phyloP scores from a whole-genome alignment of 2,797 vertebrate species.

The Anguilla pacifica region DNA sequence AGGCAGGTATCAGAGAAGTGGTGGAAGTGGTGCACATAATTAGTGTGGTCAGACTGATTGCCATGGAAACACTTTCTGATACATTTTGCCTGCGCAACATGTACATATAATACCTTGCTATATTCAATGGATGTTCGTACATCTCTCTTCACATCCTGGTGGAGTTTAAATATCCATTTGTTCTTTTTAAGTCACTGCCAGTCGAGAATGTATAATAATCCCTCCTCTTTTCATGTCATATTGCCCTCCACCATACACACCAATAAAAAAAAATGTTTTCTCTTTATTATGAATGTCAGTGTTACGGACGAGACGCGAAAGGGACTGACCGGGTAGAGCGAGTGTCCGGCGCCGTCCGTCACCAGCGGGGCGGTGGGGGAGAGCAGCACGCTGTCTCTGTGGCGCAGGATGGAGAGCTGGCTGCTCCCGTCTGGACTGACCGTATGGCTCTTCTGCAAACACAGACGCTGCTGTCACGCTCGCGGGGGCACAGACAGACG shows the following conservation, averaged over 20 bases:
- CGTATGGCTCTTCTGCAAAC: conserved; percentile 51
- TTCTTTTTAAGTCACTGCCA: neutral
- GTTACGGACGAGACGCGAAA: neutral
- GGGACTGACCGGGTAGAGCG: conserved; percentile 61
- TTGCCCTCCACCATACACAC: neutral
- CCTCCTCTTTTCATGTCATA: neutral
- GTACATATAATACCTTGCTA: neutral
- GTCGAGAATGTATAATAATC: neutral
- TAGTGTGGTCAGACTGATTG: neutral
- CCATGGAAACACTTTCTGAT: neutral
- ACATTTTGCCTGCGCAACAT: neutral
- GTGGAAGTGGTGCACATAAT: neutral
- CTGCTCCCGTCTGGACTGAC: conserved; percentile 31
- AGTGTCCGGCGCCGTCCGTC: conserved; percentile 47
- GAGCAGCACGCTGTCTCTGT: conserved; percentile 36
- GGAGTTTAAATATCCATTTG: neutral
- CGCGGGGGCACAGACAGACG: conserved; percentile 25
- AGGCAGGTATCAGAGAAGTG: neutral
- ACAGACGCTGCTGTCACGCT: conserved; percentile 17
- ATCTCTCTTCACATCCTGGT: neutral
- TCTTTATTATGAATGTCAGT: neutral
- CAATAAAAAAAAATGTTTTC: neutral
- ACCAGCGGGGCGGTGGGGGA: conserved; percentile 69
- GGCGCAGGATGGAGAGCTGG: conserved; percentile 23
- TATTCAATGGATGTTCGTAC: neutral